Base-by-base conservation (phyloP, 2,113 vertebrate genomes). In the Aleadryas rufinucha region DNA sequence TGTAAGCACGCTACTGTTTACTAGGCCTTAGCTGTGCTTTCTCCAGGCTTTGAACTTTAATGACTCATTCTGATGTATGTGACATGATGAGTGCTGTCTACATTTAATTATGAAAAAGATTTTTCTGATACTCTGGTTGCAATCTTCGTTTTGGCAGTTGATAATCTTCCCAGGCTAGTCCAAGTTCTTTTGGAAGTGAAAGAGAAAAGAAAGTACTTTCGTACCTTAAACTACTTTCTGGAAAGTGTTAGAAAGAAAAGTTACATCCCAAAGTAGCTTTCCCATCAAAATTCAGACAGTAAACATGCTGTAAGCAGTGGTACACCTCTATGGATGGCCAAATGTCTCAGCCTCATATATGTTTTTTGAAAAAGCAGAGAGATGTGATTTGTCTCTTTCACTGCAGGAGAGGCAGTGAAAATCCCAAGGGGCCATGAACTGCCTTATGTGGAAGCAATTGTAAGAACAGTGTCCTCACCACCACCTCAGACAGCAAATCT, bases 21-120 rank as follows among this genome's bases (percentile, higher is more conserved):
- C 45, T 64, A 61, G 42, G 24, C 12, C 64, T 81, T 94, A 80
- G 66, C 28, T 92, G 23, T 57, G 49, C 91, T 91, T 84, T 89
- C 59, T 53, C n/a, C 37, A 81, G 59, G 44, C 81, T 96, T 93
- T 95, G 87, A 94, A 90, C 68, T 87, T 83, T 52, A 90, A 45
- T 80, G 66, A 77, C 37, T 90, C 61, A 66, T 53, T 54, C 27
- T 87, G 82, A 87, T 76, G 68, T 33, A 63, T 39, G 30, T 72
- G 79, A 61, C 64, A 77, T 59, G 50, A 59, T 77, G 41, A 94
- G 39, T 53, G 33, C 7, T 77, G 82, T 92, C 72, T 89, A 71
- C 74, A 57, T 89, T 87, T 94, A 90, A 91, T 80, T 88, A 89
- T 71, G 53, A 60, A 83, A 66, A 80, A 66, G 11, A 53, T 81